Evolutionary conservation across 2,113 vertebrate species (phyloP).

Genomic region (Diglossa brunneiventris): DNA sequence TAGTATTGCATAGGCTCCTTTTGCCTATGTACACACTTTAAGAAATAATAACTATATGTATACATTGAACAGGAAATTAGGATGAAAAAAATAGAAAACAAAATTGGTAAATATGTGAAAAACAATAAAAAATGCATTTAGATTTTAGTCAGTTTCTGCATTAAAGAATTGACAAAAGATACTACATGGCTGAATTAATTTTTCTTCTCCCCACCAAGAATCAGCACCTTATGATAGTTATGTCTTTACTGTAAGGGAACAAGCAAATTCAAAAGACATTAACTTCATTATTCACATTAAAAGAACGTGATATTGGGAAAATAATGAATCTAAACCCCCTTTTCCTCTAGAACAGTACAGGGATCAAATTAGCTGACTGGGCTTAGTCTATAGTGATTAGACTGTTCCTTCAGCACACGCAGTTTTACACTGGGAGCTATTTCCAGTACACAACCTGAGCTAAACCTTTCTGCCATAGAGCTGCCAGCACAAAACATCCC

Average conservation of each 20-base stretch:
- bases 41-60: background rate
- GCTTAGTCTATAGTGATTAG: background rate
- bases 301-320: background rate
- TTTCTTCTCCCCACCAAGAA: background rate
- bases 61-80: background rate
- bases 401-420: background rate
- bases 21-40: background rate
- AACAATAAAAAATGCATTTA: background rate
- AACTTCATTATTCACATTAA: background rate
- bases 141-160: background rate
- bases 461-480: constrained; percentile 4
- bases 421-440: background rate
- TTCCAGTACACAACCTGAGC: constrained; percentile 6
- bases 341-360: background rate
- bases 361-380: background rate
- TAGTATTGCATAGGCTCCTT: background rate
- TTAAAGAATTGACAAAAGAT: background rate
- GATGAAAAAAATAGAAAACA: background rate
- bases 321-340: background rate
- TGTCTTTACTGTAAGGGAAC: background rate
- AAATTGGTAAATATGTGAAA: background rate
- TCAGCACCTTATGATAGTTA: background rate
- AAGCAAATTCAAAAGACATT: background rate
- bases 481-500: constrained; percentile 21
- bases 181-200: background rate